Conservation (phyloP, 2,113 vertebrate species). For the Piprites chloris region DNA sequence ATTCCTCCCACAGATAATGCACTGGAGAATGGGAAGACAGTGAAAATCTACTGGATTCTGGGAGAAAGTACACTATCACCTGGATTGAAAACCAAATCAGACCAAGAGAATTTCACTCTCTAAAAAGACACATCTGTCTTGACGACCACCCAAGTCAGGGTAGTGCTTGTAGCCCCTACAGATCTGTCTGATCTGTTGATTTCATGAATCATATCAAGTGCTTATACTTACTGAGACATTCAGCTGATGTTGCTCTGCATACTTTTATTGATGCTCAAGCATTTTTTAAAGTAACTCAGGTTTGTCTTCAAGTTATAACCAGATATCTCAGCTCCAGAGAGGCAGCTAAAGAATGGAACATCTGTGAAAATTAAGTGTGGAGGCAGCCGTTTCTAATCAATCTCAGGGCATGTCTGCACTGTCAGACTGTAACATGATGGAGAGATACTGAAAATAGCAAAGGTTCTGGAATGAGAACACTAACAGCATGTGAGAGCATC, state of each 20-base stretch:
- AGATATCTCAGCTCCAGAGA: not conserved
- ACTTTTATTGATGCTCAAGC: not conserved
- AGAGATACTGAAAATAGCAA: not conserved
- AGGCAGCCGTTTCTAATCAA: slow-evolving; percentile 8
- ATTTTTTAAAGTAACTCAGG: not conserved
- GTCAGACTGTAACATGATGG: not conserved
- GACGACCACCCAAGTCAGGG: not conserved
- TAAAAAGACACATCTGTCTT: not conserved
- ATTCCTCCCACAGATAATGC: not conserved
- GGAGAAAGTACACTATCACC: not conserved
- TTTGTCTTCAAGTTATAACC: not conserved
- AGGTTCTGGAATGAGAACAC: not conserved
- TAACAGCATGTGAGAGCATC: not conserved
- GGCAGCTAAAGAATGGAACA: not conserved
- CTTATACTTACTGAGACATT: not conserved
- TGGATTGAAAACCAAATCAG: not conserved
- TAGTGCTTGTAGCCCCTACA: not conserved
- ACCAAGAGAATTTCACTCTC: not conserved
- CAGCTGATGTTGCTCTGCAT: not conserved
- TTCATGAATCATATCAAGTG: fast-evolving
- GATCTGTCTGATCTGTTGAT: not conserved
- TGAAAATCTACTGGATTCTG: not conserved
- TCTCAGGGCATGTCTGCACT: not conserved
- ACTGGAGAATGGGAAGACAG: not conserved
- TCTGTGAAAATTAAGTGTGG: slow-evolving; percentile 1